Conservation (phyloP, 2,888 invertebrate genomes). For the Tillus elongatus region DNA sequence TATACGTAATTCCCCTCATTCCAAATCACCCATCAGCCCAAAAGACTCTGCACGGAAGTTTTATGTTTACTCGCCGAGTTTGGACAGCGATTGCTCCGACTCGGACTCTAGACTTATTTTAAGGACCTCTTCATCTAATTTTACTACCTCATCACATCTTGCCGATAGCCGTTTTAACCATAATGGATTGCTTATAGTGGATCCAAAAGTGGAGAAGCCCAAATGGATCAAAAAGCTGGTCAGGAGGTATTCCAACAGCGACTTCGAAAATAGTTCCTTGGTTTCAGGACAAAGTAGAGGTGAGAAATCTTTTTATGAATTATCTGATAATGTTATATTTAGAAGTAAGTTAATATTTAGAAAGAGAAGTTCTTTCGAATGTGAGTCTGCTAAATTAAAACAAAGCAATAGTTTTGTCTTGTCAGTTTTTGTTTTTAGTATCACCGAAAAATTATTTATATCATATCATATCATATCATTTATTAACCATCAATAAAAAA, state of each 20-base stretch:
- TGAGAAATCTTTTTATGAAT: no score
- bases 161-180: slow-evolving; percentile 20
- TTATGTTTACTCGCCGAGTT: slow-evolving; percentile 40
- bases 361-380: background rate
- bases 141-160: slow-evolving; percentile 24
- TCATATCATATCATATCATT: no score
- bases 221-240: slow-evolving; percentile 42
- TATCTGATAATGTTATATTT: no score
- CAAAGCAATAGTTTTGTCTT: no score
- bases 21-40: slow-evolving; percentile 39
- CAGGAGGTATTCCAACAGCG: slow-evolving; percentile 39
- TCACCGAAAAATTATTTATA: no score
- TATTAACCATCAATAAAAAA: no score
- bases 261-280: slow-evolving; percentile 41
- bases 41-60: slow-evolving; percentile 37
- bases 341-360: no score
- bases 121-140: slow-evolving; percentile 27
- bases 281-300: slow-evolving; percentile 42
- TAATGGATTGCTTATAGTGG: slow-evolving; percentile 38
- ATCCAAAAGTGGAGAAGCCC: slow-evolving; percentile 35
- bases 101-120: slow-evolving; percentile 39
- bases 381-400: no score
- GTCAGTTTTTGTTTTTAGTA: no score
- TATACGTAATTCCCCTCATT: slow-evolving; percentile 37
- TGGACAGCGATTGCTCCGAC: slow-evolving; percentile 41